These are phyloP conservation scores for Drosophila neocordata DNA, from an alignment of 1,140 invertebrate species.

Conservation along the genomic window DNA sequence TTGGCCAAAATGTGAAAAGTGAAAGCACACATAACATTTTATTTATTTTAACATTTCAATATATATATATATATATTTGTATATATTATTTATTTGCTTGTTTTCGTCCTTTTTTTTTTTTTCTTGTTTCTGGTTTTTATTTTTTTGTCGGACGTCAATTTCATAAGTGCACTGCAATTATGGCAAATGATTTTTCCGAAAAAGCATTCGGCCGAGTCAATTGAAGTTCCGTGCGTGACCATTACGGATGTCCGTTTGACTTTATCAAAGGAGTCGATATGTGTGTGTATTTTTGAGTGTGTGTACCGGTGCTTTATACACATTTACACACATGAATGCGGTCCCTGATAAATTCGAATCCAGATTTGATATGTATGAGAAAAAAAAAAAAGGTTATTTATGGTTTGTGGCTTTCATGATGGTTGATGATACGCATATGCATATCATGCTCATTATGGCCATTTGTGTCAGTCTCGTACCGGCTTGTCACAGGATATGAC, in stretches of 20 bases:
- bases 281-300: no score
- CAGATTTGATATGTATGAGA: conserved; percentile 41
- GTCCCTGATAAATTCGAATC: conserved; percentile 51
- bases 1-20: conserved; percentile 41
- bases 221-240: conserved; percentile 42
- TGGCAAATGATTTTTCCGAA: conserved; percentile 17
- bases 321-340: conserved; percentile 23
- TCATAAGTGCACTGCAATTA: conserved; percentile 62
- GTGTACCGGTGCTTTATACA: conserved; percentile 4
- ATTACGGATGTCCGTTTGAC: conserved; percentile 54
- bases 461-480: conserved; percentile 43
- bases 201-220: conserved; percentile 26
- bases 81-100: conserved; percentile 3
- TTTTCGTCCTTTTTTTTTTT: no score
- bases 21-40: neutral
- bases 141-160: conserved; percentile 34
- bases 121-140: conserved; percentile 12
- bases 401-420: conserved; percentile 37
- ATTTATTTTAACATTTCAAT: neutral
- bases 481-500: conserved; percentile 58
- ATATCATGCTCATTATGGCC: conserved; percentile 48
- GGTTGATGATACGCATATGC: conserved; percentile 52
- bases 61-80: neutral
- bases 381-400: conserved; percentile 50
- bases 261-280: conserved; percentile 17